Evolutionary conservation across 2,113 vertebrate genomes (phyloP).

Genomic region (Nothocercus julius): DNA sequence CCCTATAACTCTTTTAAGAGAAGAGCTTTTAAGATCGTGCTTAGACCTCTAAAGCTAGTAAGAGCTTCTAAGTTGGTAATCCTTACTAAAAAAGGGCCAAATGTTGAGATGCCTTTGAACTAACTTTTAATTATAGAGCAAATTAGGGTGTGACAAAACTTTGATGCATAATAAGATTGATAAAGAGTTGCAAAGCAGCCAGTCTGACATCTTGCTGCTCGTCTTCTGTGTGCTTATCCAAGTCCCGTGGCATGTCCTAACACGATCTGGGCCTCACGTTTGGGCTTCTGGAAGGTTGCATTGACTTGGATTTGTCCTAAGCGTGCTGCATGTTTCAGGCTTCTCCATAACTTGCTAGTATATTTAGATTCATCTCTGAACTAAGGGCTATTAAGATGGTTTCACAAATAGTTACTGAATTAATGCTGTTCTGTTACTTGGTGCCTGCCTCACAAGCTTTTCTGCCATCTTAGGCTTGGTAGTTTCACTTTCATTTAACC

Average conservation of each 20-base stretch:
- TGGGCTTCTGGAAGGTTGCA: background rate
- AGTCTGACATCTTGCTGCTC: background rate
- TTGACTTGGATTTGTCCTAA: background rate
- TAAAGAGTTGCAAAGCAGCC: background rate
- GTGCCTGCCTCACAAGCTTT: background rate
- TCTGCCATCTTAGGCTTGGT: background rate
- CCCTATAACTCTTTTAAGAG: background rate
- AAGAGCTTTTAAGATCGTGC: background rate
- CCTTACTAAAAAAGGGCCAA: background rate
- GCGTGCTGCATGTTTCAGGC: background rate
- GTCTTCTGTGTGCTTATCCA: background rate
- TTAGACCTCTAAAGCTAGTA: background rate
- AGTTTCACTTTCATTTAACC: background rate
- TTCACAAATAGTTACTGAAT: background rate
- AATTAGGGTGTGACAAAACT: background rate
- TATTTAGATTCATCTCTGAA: background rate
- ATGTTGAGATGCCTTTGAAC: background rate
- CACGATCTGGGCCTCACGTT: background rate
- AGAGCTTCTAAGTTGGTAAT: background rate
- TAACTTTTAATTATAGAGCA: background rate
- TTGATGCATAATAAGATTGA: background rate
- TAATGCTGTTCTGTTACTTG: background rate
- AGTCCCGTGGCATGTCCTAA: accelerated
- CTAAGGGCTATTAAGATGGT: background rate
- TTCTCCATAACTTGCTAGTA: background rate